These are phyloP conservation scores for Drosophila prostipennis DNA, from an alignment of 2,888 invertebrate species.

Conservation along the genomic window DNA sequence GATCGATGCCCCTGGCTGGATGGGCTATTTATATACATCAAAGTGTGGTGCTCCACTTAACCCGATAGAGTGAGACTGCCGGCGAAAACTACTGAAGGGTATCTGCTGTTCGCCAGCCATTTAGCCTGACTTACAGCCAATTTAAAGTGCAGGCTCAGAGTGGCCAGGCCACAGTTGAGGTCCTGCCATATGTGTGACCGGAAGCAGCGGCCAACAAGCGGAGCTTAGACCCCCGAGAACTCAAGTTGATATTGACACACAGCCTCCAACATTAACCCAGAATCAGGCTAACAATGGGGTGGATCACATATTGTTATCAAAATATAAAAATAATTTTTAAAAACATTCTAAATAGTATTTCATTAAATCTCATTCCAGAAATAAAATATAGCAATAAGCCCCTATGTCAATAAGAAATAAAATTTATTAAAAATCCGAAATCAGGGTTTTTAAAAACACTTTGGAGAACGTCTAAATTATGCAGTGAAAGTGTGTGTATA, in stretches of 20 bases:
- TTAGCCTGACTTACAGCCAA: conserved; percentile 18
- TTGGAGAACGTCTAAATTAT: no score
- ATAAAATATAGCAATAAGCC: no score
- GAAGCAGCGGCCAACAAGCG: conserved; percentile 44
- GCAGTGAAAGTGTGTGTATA: no score
- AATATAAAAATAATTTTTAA: no score
- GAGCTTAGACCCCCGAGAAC: conserved; percentile 22
- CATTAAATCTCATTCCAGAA: no score
- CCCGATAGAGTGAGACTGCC: conserved; percentile 1
- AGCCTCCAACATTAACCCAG: conserved; percentile 10
- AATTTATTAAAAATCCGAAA: no score
- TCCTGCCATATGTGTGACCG: conserved; percentile 43
- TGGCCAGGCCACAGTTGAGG: conserved; percentile 29
- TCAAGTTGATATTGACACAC: conserved; percentile 54
- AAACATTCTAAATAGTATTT: no score
- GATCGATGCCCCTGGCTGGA: conserved; percentile 38
- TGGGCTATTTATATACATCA: conserved; percentile 64
- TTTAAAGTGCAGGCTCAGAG: conserved; percentile 35
- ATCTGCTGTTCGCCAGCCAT: conserved; percentile 11
- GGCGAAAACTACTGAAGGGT: conserved; percentile 10
- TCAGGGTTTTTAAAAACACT: no score
- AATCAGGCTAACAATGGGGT: not conserved
- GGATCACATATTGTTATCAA: not conserved
- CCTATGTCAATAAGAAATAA: no score
- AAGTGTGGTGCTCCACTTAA: conserved; percentile 44